Base-by-base conservation (phyloP, 1,140 invertebrate genomes). In the Episyrphus balteatus region DNA sequence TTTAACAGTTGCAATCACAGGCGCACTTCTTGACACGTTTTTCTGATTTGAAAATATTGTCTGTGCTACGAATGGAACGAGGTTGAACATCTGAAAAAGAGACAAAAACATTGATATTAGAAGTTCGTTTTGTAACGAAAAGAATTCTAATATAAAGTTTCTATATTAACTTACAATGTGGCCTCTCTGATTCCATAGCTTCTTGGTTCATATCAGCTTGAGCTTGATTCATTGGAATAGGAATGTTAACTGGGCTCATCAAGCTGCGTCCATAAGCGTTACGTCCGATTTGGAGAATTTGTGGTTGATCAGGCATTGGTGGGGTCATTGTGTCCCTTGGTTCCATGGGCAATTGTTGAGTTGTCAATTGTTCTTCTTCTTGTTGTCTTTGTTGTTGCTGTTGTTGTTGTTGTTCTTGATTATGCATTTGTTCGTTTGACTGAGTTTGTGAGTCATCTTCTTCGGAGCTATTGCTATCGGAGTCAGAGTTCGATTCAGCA, bases 81-180 rank as follows among this genome's bases (percentile, higher is more conserved):
- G 80, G 79, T 57, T 82, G 79, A 18, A 82, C 73, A 65, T 74
- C 80, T 82, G 66, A 11, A 69, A 62, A 44, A 49, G 10, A 40
- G 44, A 21, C 8, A 49, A 44, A 44, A 40, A 48, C 3, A 26
- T 26, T 5, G 13, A n/a, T n/a, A n/a, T n/a, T n/a, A n/a, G n/a
- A n/a, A n/a, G n/a, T n/a, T n/a, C n/a, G n/a, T n/a, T n/a, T n/a
- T n/a, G n/a, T n/a, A n/a, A n/a, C n/a, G n/a, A n/a, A n/a, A n/a
- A n/a, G n/a, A n/a, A n/a, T n/a, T n/a, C n/a, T n/a, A n/a, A n/a
- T n/a, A n/a, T n/a, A n/a, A n/a, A n/a, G n/a, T n/a, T n/a, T n/a
- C n/a, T n/a, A n/a, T n/a, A n/a, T n/a, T n/a, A 51, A 68, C 73
- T 75, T 62, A 80, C 78, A 80, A 50, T 80, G 78, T 51, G 77